phyloP scores from a whole-genome alignment of 2,797 vertebrate species.

The Manis pentadactyla region DNA sequence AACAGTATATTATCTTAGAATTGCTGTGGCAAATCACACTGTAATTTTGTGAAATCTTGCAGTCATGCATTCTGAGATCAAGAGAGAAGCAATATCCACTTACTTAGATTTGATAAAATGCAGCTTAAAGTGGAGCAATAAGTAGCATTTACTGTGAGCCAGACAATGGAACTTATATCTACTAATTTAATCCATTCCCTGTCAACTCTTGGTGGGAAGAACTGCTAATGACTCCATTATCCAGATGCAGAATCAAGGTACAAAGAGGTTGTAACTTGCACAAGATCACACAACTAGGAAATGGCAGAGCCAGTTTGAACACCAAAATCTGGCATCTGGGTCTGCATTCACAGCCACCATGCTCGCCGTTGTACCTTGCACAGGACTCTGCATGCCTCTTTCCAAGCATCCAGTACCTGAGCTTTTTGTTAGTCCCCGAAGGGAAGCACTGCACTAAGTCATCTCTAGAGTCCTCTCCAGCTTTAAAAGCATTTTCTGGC shows the following conservation, averaged over 20 bases:
- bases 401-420: background rate
- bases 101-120: background rate
- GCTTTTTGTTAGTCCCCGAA: background rate
- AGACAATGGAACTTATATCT: background rate
- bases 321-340: background rate
- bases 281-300: background rate
- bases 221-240: background rate
- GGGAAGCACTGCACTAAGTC: too few species aligned
- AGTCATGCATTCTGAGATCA: background rate
- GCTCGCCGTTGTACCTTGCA: rapidly evolving
- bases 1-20: background rate
- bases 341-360: background rate
- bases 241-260: background rate
- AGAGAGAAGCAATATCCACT: background rate
- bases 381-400: background rate
- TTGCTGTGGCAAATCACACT: background rate
- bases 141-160: background rate
- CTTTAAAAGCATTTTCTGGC: background rate
- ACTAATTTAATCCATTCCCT: background rate
- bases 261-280: background rate
- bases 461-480: background rate
- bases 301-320: background rate
- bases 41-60: background rate
- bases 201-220: background rate
- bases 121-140: background rate